phyloP scores from a whole-genome alignment of 2,113 vertebrate genomes.

The Bubo bubo region DNA sequence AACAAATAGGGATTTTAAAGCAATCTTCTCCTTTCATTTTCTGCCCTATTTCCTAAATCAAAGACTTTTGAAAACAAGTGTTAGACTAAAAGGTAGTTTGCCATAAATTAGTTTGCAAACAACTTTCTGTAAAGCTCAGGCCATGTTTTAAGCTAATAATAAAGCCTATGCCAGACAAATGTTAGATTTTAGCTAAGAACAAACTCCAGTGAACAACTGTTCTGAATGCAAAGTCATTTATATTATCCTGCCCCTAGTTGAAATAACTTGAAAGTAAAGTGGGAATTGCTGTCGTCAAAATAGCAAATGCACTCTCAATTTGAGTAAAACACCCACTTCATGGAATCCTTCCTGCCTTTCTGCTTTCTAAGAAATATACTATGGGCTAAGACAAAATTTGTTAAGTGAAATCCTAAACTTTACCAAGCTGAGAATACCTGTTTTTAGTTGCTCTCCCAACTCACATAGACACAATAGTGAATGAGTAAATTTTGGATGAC shows the following conservation, averaged over 20 bases:
- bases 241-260: background rate
- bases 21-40: background rate
- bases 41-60: background rate
- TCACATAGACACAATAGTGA: background rate
- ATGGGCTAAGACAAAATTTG: background rate
- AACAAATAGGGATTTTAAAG: background rate
- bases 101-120: background rate
- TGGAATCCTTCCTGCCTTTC: background rate
- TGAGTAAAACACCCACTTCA: background rate
- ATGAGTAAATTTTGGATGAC: background rate
- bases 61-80: background rate
- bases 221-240: background rate
- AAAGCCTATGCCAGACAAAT: background rate
- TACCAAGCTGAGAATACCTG: background rate
- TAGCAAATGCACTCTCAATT: background rate
- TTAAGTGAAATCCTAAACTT: background rate
- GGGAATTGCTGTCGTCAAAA: background rate
- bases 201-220: background rate
- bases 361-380: background rate
- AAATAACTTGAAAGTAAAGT: background rate
- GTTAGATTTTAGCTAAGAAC: background rate
- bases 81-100: background rate
- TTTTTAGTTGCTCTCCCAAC: background rate
- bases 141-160: background rate
- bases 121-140: background rate